Evolutionary conservation across 2,888 invertebrate genomes (phyloP).

Genomic region (Clostera curtula): DNA sequence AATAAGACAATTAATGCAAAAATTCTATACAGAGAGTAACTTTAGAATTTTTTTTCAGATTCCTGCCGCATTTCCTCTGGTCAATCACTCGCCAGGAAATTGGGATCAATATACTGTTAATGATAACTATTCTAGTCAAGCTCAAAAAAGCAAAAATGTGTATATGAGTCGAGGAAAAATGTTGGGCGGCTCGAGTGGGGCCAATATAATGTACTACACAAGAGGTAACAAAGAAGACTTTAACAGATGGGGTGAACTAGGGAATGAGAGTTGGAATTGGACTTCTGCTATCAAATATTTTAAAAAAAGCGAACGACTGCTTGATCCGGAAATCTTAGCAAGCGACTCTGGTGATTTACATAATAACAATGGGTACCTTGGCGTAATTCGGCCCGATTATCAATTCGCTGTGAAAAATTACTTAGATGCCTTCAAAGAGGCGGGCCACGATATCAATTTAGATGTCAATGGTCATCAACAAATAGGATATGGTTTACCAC

Average conservation of each 20-base stretch:
- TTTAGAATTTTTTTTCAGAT: conserved; percentile 10
- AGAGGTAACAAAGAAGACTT: conserved; percentile 41
- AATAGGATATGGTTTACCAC: conserved; percentile 54
- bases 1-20: no score
- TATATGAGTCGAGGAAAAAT: conserved; percentile 69
- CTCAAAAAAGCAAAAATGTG: conserved; percentile 9
- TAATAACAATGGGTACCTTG: conserved; percentile 47
- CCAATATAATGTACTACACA: conserved; percentile 69
- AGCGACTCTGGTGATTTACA: conserved; percentile 27
- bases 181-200: conserved; percentile 69
- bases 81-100: conserved; percentile 13
- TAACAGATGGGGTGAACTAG: conserved; percentile 64
- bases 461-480: conserved; percentile 44
- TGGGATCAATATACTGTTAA: conserved; percentile 36
- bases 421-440: conserved; percentile 44
- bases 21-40: no score
- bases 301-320: conserved; percentile 55
- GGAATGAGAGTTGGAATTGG: conserved; percentile 69
- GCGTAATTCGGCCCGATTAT: conserved; percentile 33
- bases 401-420: conserved; percentile 23
- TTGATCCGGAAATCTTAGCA: conserved; percentile 15
- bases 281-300: conserved; percentile 57
- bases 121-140: conserved; percentile 28
- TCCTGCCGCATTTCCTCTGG: conserved; percentile 7
- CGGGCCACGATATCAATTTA: conserved; percentile 43